Conservation (phyloP, 1,140 invertebrate genomes). For the Lepidotrigona ventralis region DNA sequence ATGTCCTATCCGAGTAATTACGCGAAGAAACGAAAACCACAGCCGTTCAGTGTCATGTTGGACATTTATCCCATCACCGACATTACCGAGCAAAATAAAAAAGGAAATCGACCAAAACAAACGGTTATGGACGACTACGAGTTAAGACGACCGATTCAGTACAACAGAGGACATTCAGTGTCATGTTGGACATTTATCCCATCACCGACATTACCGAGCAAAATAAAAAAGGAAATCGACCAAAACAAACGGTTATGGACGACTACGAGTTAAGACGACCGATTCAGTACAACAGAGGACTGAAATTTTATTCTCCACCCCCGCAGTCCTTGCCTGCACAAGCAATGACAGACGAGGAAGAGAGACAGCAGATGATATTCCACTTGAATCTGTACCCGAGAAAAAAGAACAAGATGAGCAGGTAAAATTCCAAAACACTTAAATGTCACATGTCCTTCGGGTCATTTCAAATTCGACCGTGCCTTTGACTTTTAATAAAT, state of each 20-base stretch:
- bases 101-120: constrained; percentile 58
- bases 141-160: constrained; percentile 61
- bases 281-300: constrained; percentile 56
- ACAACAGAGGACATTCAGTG: constrained; percentile 73
- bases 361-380: constrained; percentile 78
- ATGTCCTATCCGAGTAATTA: constrained; percentile 52
- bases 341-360: constrained; percentile 68
- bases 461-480: background rate
- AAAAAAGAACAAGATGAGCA: constrained; percentile 68
- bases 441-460: background rate
- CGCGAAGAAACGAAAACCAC: constrained; percentile 70
- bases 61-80: constrained; percentile 79
- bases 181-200: constrained; percentile 79
- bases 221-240: constrained; percentile 64
- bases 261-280: constrained; percentile 70
- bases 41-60: constrained; percentile 79
- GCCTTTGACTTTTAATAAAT: background rate
- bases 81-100: constrained; percentile 70
- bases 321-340: constrained; percentile 54
- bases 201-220: constrained; percentile 74
- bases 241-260: constrained; percentile 57
- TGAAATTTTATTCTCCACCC: constrained; percentile 52
- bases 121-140: constrained; percentile 67
- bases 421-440: constrained; percentile 56
- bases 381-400: constrained; percentile 78